Evolutionary conservation across 1,140 invertebrate species (phyloP).

Genomic region (Hycleus phaleratus): DNA sequence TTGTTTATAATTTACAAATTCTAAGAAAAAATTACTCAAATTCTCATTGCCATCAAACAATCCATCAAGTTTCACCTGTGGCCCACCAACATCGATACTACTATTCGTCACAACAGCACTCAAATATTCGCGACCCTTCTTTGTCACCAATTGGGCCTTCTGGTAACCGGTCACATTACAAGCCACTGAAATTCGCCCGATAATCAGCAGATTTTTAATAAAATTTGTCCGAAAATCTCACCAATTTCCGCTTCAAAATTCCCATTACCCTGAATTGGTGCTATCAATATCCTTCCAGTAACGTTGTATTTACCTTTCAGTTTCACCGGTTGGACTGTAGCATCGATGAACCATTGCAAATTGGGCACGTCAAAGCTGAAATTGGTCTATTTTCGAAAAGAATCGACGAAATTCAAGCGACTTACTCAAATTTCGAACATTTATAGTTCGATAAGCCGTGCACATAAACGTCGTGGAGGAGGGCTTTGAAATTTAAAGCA

Average conservation of each 20-base stretch:
- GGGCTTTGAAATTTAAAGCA: constrained; percentile 56
- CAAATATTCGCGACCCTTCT: constrained; percentile 1
- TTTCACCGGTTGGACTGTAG: constrained; percentile 10
- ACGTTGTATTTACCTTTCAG: constrained; percentile 26
- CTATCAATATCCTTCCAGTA: constrained; percentile 24
- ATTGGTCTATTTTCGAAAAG: neutral
- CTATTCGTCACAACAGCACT: constrained; percentile 20
- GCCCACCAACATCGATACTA: constrained; percentile 19
- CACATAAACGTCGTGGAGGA: constrained; percentile 55
- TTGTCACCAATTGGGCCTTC: constrained; percentile 2
- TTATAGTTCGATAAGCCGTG: constrained; percentile 43
- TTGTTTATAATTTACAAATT: neutral
- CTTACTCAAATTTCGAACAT: constrained; percentile 19
- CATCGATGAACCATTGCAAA: constrained; percentile 20
- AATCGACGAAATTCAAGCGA: neutral
- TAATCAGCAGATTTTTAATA: neutral
- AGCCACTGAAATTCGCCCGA: neutral
- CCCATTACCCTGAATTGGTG: constrained; percentile 27
- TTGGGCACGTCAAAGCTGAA: constrained; percentile 21
- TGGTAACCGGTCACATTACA: constrained; percentile 5
- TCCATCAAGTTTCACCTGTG: constrained; percentile 23
- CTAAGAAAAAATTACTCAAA: constrained; percentile 21
- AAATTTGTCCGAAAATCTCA: neutral
- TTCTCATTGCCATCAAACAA: constrained; percentile 25
- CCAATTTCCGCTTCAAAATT: constrained; percentile 25